Base-by-base conservation (phyloP, 2,113 vertebrate species). In the Poeciliopsis retropinna region DNA sequence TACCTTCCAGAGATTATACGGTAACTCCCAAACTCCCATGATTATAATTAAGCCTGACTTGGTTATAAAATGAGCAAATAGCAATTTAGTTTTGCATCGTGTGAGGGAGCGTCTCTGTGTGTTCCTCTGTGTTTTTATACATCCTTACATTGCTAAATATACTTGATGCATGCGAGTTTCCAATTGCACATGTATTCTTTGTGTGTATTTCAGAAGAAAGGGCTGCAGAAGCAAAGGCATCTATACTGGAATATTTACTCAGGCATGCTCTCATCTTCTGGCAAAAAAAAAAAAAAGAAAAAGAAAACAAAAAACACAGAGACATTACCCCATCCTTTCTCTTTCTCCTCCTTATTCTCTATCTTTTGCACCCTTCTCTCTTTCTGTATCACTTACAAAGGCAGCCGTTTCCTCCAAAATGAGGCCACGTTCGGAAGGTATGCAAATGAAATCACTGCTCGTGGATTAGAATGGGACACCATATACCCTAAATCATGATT, bases 401-500 rank as follows among this genome's bases (percentile, higher is more conserved):
- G 92, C 91, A 90, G 91, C 85, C 87, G 92, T 94, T 94, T 93
- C 92, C 92, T 93, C 88, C 90, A 94, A 94, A 95, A 95, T 94
- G 97, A 96, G 97, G 96, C 96, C 96, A 97, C 91, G 95, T 95
- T 96, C 92, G 94, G 95, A 95, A 98, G 96, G 97, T 97, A 98
- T 95, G 94, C 97, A 99, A 98, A 98, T 97, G 97, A 98, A 97
- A 98, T 97, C 96, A 97, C 96, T 96, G 97, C 97, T 98, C 94
- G 94, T 93, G 95, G 98, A 98, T 99, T 99, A 98, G 95, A 97
- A 96, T 95, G 95, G 96, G 95, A 96, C 95, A 97, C 97, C 96
- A 97, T 96, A 94, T 97, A 97, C 96, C 97, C 96, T 96, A 98
- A 98, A 98, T 98, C 97, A 97, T 95, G 96, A 99, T 98, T 98